phyloP scores from a whole-genome alignment of 1,140 invertebrate genomes.

The Geopemphigus sp. region DNA sequence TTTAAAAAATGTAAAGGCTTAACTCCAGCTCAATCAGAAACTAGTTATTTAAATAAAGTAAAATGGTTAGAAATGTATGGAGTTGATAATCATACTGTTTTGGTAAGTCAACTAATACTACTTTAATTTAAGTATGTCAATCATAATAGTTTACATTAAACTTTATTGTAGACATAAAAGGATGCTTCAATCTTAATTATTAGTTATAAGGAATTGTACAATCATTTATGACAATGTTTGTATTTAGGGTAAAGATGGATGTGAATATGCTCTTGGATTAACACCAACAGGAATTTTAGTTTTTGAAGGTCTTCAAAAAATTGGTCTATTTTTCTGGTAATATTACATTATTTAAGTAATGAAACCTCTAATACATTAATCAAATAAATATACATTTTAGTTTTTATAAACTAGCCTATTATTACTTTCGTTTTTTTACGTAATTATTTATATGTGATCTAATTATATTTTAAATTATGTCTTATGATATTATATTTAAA shows the following conservation, averaged over 20 bases:
- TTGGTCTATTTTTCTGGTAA: constrained; percentile 96
- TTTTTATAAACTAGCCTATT: no score
- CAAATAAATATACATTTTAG: no score
- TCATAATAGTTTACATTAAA: neutral
- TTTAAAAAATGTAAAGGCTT: constrained; percentile 80
- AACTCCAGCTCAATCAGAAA: constrained; percentile 88
- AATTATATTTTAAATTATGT: no score
- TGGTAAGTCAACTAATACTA: constrained; percentile 59
- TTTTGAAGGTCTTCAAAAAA: constrained; percentile 92
- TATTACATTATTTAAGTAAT: constrained; percentile 47
- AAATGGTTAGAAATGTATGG: constrained; percentile 97
- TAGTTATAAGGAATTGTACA: neutral
- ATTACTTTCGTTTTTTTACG: no score
- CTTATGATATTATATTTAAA: no score
- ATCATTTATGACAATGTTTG: constrained; percentile 52
- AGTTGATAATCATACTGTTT: constrained; percentile 91
- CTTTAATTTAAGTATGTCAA: neutral
- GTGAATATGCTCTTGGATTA: constrained; percentile 93
- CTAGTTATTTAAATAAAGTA: constrained; percentile 87
- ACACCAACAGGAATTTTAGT: constrained; percentile 97
- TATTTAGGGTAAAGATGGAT: constrained; percentile 85
- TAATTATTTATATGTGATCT: no score
- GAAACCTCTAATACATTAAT: neutral
- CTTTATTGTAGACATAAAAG: neutral
- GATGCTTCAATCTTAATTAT: neutral